Base-by-base conservation (phyloP, 2,113 vertebrate species). In the Quiscalus mexicanus region DNA sequence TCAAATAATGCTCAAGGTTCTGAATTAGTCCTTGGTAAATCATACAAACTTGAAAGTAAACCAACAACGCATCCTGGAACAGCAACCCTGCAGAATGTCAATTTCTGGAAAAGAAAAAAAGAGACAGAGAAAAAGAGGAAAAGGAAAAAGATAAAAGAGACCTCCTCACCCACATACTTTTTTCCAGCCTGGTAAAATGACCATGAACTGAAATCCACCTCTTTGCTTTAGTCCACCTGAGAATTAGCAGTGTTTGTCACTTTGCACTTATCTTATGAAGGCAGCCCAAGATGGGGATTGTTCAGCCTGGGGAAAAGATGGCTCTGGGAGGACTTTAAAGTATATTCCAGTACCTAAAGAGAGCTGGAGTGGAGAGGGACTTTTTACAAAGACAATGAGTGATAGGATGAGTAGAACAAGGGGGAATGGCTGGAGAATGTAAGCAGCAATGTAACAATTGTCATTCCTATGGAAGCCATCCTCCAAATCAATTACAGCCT, bases 121-220 rank as follows among this genome's bases (percentile, higher is more conserved):
- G 4, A 58, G 5, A 10, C 3, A 50, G 25, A 20, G 7, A 9
- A 7, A 62, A 39, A 67, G 30, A 73, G 6, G 13, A 15, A 67
- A 62, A n/a, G 5, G 5, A 21, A 44, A 44, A 68, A 15, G 7
- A 37, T 13, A 11, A 21, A 37, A 21, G 18, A 30, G 3, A 3
- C 3, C 7, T 14, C 5, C 5, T 9, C 5, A 31, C 4, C 9
- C 13, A 19, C 7, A 37, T 0, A 31, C 1, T 52, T 69, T 64
- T 67, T 11, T 30, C 22, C 47, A 65, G 11, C 12, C 19, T 74
- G 49, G 8, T 65, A 63, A 87, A 77, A 62, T 12, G 15, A 22
- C 17, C 14, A 28, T 15, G 21, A 60, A 23, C 13, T n/a, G 33
- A 24, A 90, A 67, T 50, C 6, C 6, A 63, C 2, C 1, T 18